Base-by-base conservation (phyloP, 1,140 invertebrate genomes). In the Oryzaephilus surinamensis region DNA sequence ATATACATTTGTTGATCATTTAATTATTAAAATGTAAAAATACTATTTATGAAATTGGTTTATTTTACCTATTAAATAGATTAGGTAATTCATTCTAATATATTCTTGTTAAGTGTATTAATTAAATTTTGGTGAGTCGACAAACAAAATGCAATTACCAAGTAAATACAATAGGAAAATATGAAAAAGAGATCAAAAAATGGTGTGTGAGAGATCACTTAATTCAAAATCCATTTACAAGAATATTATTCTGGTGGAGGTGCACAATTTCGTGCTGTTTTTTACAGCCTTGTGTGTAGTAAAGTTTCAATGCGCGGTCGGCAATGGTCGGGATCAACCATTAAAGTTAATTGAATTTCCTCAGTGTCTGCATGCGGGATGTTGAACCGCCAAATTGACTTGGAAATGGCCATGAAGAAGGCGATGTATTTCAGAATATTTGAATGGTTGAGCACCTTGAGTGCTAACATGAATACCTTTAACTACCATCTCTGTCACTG, bases 261-360 rank as follows among this genome's bases (percentile, higher is more conserved):
- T 45, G 45, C 18, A n/a, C 39, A 36, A 37, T 16, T 23, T 27
- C 34, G 13, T 39, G 43, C 42, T 21, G 33, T 52, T 55, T 55
- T 55, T 52, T 52, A 52, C 48, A 38, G 47, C 41, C 37, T 29
- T 18, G 46, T 31, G 41, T 39, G n/a, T n/a, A n/a, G n/a, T n/a
- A 36, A 40, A 47, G 45, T 41, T 46, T 36, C 32, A 31, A 39
- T 26, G 38, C 38, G 32, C 34, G 40, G 45, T 40, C 48, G 45
- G 46, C 54, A 52, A 52, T 50, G 50, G 50, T 45, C 50, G 56
- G n/a, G 54, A 60, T 58, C 56, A 57, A 57, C 56, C 59, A 61
- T 61, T 61, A 61, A 61, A 61, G 57, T 61, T 61, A 61, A 61
- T 61, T 61, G 59, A 61, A 61, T 61, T 61, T 61, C 54, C 57